Percentiles rank a stretch among this genome's conserved stretches.
These are phyloP conservation scores for Pseudeuparius sepicola DNA, from an alignment of 2,888 invertebrate species.

Conservation along the genomic window DNA sequence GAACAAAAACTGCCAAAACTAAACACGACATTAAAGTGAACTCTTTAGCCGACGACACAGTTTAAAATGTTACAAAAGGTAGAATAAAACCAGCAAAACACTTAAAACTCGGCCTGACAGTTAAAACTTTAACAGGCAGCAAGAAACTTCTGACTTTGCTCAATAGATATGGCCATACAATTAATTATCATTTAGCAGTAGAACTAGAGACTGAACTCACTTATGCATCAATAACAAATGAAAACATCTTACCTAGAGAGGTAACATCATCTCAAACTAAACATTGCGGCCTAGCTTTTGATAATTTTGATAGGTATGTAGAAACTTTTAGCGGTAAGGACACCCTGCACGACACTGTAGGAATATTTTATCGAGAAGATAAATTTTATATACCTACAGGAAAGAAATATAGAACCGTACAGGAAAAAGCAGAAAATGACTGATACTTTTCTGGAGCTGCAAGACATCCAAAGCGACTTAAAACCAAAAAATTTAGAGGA, in stretches of 20 bases:
- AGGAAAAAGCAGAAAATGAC: conserved; percentile 6
- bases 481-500: conserved; percentile 7
- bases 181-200: too few relatives aligned
- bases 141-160: too few relatives aligned
- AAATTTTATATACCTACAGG: too few relatives aligned
- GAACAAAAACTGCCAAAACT: too few relatives aligned
- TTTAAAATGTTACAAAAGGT: too few relatives aligned
- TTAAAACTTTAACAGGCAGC: too few relatives aligned
- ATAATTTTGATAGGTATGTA: conserved; percentile 3
- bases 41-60: too few relatives aligned
- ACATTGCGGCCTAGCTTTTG: conserved; percentile 6
- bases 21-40: too few relatives aligned
- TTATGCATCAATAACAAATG: conserved; percentile 1
- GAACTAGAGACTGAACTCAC: conserved; percentile 9
- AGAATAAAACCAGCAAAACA: too few relatives aligned
- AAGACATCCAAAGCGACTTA: conserved; percentile 5
- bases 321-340: conserved; percentile 4
- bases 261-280: background rate
- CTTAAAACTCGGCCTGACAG: too few relatives aligned
- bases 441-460: background rate
- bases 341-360: conserved; percentile 6
- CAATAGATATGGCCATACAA: too few relatives aligned
- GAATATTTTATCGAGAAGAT: conserved; percentile 5
- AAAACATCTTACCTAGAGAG: background rate
- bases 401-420: too few relatives aligned